A percentile compares a stretch with the other conserved stretches of the same genome.
Evolutionary conservation across 1,140 invertebrate species (phyloP).

Genomic region (Pentalonia nigronervosa): DNA sequence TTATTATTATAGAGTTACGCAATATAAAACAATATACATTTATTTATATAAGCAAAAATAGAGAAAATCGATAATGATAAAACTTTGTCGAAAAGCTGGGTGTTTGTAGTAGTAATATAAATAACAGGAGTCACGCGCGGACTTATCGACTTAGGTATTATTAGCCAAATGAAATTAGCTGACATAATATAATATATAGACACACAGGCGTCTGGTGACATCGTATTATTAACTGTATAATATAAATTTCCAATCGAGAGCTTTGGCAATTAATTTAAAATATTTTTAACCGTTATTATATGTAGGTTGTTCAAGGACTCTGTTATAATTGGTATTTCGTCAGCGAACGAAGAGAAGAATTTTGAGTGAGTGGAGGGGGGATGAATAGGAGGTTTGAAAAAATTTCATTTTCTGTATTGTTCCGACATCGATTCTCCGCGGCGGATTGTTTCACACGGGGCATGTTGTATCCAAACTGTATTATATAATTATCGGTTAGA

Average conservation of each 20-base stretch:
- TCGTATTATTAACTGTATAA: background rate
- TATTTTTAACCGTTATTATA: no score
- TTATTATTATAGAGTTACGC: background rate
- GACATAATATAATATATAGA: background rate
- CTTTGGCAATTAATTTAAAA: background rate
- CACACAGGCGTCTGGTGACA: background rate
- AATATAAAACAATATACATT: background rate
- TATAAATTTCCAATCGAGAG: background rate
- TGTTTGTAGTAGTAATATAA: background rate
- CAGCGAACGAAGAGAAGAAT: no score
- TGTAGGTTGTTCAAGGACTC: background rate
- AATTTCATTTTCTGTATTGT: no score
- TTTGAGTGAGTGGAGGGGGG: no score
- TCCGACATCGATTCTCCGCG: no score
- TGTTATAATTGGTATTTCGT: background rate
- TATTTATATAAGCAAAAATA: background rate
- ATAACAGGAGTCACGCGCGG: background rate
- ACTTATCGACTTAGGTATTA: background rate
- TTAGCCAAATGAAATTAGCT: background rate
- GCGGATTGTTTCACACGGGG: no score
- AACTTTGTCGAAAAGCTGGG: background rate
- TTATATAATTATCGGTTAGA: background rate
- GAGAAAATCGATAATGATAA: background rate
- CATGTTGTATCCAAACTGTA: background rate
- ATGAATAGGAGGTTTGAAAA: no score